Conservation (phyloP, 2,888 invertebrate genomes). For the Epistrophella euchroma region DNA sequence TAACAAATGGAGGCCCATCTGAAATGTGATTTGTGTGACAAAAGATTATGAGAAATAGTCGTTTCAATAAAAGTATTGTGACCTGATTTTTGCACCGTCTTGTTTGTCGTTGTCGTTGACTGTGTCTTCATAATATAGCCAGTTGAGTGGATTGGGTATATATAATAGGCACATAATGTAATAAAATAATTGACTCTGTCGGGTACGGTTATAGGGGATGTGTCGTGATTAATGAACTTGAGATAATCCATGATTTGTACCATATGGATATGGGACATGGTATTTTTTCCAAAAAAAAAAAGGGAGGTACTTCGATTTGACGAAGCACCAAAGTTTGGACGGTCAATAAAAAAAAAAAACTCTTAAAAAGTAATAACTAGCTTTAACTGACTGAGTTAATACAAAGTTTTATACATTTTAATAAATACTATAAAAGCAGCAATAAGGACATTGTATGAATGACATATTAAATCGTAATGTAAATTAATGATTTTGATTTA, state of each 20-base stretch:
- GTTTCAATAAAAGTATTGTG: conserved; percentile 33
- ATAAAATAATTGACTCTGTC: conserved; percentile 4
- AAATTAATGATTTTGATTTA: too few relatives aligned
- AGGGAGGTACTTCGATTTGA: not conserved
- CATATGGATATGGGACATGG: not conserved
- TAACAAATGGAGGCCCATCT: conserved; percentile 52
- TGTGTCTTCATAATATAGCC: not conserved
- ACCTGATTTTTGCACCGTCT: conserved; percentile 22
- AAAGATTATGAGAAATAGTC: conserved; percentile 52
- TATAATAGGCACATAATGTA: conserved; percentile 10
- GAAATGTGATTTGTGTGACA: conserved; percentile 58
- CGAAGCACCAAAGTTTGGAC: conserved; percentile 7
- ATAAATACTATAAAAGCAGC: not conserved
- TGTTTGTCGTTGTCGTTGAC: not conserved
- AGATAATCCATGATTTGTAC: conserved; percentile 1
- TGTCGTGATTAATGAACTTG: conserved; percentile 20
- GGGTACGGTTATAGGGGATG: not conserved
- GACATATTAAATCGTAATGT: too few relatives aligned
- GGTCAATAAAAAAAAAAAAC: not conserved
- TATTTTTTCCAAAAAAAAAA: not conserved
- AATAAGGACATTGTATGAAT: too few relatives aligned
- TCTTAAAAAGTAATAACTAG: not conserved
- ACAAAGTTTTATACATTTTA: conserved; percentile 1
- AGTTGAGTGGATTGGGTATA: not conserved
- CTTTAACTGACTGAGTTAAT: not conserved